Conservation (phyloP, 1,140 invertebrate species). For the Nebria ingens region DNA sequence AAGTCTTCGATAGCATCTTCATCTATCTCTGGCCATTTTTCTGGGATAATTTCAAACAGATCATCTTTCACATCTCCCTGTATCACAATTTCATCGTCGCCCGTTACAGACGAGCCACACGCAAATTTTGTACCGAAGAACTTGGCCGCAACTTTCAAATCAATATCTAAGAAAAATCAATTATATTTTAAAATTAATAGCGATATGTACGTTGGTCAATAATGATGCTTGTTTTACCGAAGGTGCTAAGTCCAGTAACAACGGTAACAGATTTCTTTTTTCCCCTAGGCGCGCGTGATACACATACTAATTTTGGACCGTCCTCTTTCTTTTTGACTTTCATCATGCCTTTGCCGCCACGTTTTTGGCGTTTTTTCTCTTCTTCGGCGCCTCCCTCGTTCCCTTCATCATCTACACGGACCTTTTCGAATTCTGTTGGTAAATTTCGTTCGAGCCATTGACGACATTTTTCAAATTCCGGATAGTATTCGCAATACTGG, state of each 20-base stretch:
- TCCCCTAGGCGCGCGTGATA: slow-evolving; percentile 86
- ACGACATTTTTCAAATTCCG: slow-evolving; percentile 95
- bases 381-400: slow-evolving; percentile 64
- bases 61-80: slow-evolving; percentile 98
- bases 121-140: slow-evolving; percentile 97
- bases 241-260: slow-evolving; percentile 75
- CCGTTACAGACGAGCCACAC: slow-evolving; percentile 96
- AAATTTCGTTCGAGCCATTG: slow-evolving; percentile 92
- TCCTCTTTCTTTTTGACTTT: slow-evolving; percentile 82
- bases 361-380: slow-evolving; percentile 87
- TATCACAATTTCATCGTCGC: slow-evolving; percentile 98
- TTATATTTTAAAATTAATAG: too few relatives aligned
- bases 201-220: not conserved
- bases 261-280: slow-evolving; percentile 99
- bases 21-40: slow-evolving; percentile 89
- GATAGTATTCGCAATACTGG: slow-evolving; percentile 96
- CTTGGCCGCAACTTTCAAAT: slow-evolving; percentile 95
- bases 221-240: slow-evolving; percentile 52
- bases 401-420: slow-evolving; percentile 57
- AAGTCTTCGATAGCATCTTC: slow-evolving; percentile 61
- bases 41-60: slow-evolving; percentile 91
- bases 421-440: slow-evolving; percentile 84
- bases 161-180: slow-evolving; percentile 77
- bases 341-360: slow-evolving; percentile 80
- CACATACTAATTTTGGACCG: slow-evolving; percentile 64